phyloP scores from a whole-genome alignment of 2,888 invertebrate genomes.

The Sinopyrophorus schimmeli region DNA sequence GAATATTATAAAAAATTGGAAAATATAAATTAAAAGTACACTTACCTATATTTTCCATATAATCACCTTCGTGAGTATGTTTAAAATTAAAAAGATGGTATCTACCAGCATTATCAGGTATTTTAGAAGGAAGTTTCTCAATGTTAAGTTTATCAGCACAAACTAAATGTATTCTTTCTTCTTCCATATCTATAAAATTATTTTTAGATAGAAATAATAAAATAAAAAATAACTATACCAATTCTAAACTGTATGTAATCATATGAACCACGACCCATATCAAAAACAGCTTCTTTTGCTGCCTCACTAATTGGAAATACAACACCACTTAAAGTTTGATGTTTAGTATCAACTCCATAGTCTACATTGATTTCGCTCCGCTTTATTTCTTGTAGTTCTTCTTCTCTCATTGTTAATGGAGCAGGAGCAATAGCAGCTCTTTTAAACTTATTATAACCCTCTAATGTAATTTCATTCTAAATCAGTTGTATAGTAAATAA shows the following conservation, averaged over 20 bases:
- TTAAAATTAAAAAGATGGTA: slow-evolving; percentile 92
- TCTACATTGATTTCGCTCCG: slow-evolving; percentile 71
- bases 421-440: slow-evolving; percentile 80
- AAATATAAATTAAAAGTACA: slow-evolving; percentile 8
- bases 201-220: slow-evolving; percentile 10
- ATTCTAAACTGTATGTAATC: slow-evolving; percentile 90
- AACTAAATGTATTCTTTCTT: slow-evolving; percentile 86
- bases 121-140: slow-evolving; percentile 71
- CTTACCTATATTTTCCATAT: slow-evolving; percentile 78
- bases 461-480: slow-evolving; percentile 70
- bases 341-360: slow-evolving; percentile 79
- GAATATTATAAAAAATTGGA: slow-evolving; percentile 12
- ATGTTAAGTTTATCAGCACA: slow-evolving; percentile 70
- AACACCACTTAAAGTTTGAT: slow-evolving; percentile 89
- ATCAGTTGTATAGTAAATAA: neutral
- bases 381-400: slow-evolving; percentile 78
- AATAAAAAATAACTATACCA: slow-evolving; percentile 56
- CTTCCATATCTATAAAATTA: slow-evolving; percentile 69
- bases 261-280: slow-evolving; percentile 72
- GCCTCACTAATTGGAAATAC: slow-evolving; percentile 85
- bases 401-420: slow-evolving; percentile 86
- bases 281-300: slow-evolving; percentile 73
- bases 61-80: slow-evolving; percentile 92
- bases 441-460: slow-evolving; percentile 81
- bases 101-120: slow-evolving; percentile 84